Evolutionary conservation across 2,113 vertebrate genomes (phyloP), one percentile per base, ranked within the genome.

Genomic region (Silurus glanis): DNA sequence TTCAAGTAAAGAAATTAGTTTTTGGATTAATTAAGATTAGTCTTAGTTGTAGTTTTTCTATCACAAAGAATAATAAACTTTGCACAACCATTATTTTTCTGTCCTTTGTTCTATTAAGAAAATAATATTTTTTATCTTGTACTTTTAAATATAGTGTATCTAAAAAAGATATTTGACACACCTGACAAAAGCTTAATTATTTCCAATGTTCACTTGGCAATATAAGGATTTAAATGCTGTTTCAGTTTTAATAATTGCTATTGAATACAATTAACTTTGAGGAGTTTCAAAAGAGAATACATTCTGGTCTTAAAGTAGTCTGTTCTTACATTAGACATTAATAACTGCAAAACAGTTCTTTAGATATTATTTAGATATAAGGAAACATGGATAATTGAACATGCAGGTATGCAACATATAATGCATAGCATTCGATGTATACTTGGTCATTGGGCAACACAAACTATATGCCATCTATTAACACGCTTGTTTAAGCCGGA

Each of bases 401-500:
- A 72, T 7, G 37, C 69, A 72, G 69, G 16, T 17, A 84, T 25
- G 4, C 21, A 55, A 55, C 2, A 6, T n/a, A 47, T 28, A 45
- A 47, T 51, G 55, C 0, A n/a, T n/a, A 23, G 10, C 49, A 76
- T 81, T 87, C 23, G 45, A 83, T 58, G 13, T 83, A 59, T 49
- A 8, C 61, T 53, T 23, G 59, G 17, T 59, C 76, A 28, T 62
- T 13, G 47, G 49, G 72, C 56, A 78, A 83, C 69, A 53, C n/a
- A 75, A 74, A 85, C 82, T 89, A 87, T 47, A 85, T 67, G 87
- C 64, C 71, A 85, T 69, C 23, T 71, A 61, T 87, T 90, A 80
- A 78, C 6, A 86, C 87, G 80, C 83, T 91, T 21, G 75, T 88
- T 92, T 89, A 85, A 90, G 93, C 90, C 85, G 88, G 80, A 90